Evolutionary conservation across 1,140 invertebrate genomes (phyloP).

Genomic region (Cydia amplana): DNA sequence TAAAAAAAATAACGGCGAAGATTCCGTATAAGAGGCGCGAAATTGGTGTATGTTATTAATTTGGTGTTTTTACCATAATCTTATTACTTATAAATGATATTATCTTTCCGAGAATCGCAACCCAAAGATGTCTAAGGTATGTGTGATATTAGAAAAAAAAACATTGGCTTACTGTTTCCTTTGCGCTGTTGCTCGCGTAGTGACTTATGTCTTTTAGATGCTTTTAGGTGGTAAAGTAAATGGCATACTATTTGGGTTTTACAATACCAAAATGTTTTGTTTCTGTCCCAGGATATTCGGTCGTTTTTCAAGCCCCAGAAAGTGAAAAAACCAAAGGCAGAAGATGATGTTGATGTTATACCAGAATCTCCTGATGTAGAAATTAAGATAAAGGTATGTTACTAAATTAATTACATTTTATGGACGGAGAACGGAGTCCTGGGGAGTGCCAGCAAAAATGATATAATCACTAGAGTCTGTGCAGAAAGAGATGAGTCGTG

Average conservation of each 20-base stretch:
- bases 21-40: neutral
- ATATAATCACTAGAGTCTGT: too few relatives aligned
- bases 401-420: neutral
- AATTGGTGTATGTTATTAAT: neutral
- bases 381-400: constrained; percentile 58
- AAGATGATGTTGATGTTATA: constrained; percentile 70
- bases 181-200: neutral
- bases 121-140: constrained; percentile 40
- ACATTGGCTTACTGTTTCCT: neutral
- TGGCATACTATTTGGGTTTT: neutral
- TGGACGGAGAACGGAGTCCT: neutral
- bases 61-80: neutral
- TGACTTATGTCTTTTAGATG: neutral
- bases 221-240: neutral
- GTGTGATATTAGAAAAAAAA: constrained; percentile 10
- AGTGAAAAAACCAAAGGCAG: constrained; percentile 41
- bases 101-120: neutral
- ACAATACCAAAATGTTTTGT: neutral
- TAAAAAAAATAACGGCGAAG: constrained; percentile 7
- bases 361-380: constrained; percentile 67
- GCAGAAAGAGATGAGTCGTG: too few relatives aligned
- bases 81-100: neutral
- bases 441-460: too few relatives aligned
- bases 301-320: constrained; percentile 72
- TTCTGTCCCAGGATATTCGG: constrained; percentile 73